Conservation (phyloP, 2,888 invertebrate genomes). For the Drosophila austrosaltans region DNA sequence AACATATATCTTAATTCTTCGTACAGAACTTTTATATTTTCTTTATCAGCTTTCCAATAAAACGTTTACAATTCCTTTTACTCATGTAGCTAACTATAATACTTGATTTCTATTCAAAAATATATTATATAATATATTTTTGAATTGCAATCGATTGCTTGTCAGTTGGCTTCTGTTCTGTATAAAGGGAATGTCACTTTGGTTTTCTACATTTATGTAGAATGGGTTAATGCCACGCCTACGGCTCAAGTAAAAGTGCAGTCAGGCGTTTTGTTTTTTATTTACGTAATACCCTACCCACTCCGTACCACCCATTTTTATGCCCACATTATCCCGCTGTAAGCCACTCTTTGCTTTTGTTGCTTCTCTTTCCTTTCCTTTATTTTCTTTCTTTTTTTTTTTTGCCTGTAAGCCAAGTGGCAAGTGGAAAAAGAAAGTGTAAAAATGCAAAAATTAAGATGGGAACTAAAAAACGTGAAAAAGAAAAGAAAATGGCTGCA, state of each 20-base stretch:
- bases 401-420: conserved; percentile 36
- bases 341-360: neutral
- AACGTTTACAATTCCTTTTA: too few species aligned
- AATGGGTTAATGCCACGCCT: conserved; percentile 39
- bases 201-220: conserved; percentile 29
- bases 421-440: conserved; percentile 27
- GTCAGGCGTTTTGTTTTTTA: conserved; percentile 41
- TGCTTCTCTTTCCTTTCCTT: neutral
- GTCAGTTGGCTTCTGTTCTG: conserved; percentile 21
- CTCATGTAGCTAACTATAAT: too few species aligned
- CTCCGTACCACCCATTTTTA: neutral
- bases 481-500: neutral
- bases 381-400: neutral
- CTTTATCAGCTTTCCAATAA: too few species aligned
- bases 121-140: too few species aligned
- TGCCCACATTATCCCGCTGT: neutral
- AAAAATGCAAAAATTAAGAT: conserved; percentile 31
- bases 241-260: conserved; percentile 33
- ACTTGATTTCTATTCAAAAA: too few species aligned
- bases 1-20: too few species aligned
- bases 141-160: neutral
- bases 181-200: conserved; percentile 44
- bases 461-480: conserved; percentile 1
- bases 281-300: conserved; percentile 20
- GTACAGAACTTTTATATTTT: too few species aligned